A percentile compares a stretch with the other conserved stretches of the same genome.
phyloP scores from a whole-genome alignment of 2,888 invertebrate species.

The Leptura quadrifasciata region DNA sequence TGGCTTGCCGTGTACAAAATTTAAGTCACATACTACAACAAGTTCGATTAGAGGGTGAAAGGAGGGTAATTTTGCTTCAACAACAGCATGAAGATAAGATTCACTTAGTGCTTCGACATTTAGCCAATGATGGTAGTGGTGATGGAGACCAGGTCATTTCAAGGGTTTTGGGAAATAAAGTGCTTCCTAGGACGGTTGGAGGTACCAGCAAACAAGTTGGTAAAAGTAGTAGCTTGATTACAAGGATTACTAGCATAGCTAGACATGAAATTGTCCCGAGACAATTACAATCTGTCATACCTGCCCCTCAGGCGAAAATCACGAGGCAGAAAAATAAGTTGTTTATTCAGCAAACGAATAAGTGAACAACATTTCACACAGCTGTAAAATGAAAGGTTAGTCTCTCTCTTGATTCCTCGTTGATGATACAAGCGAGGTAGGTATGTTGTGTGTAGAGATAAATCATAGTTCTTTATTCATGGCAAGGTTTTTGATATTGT shows the following conservation, averaged over 20 bases:
- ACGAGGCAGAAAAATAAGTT: slow-evolving; percentile 89
- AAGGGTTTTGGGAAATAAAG: slow-evolving; percentile 52
- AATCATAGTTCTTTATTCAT: background rate
- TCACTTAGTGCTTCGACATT: slow-evolving; percentile 76
- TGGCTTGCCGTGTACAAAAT: slow-evolving; percentile 82
- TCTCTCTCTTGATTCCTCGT: background rate
- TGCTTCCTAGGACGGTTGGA: slow-evolving; percentile 51
- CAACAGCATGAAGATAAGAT: slow-evolving; percentile 81
- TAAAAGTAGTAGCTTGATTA: slow-evolving; percentile 75
- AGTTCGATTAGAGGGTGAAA: slow-evolving; percentile 80
- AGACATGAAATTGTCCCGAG: slow-evolving; percentile 74
- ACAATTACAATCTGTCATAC: slow-evolving; percentile 79
- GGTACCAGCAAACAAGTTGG: slow-evolving; percentile 70
- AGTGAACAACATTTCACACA: slow-evolving; percentile 37
- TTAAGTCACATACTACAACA: slow-evolving; percentile 82
- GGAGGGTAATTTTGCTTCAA: slow-evolving; percentile 77
- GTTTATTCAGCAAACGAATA: slow-evolving; percentile 83
- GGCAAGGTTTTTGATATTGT: background rate
- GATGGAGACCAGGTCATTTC: slow-evolving; percentile 54
- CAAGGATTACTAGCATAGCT: slow-evolving; percentile 74
- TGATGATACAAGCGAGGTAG: background rate
- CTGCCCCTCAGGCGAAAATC: slow-evolving; percentile 84
- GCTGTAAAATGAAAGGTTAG: background rate
- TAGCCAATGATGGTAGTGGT: slow-evolving; percentile 67
- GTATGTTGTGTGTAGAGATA: background rate